Conservation (phyloP, 1,140 invertebrate species). For the Heliconius melpomene region DNA sequence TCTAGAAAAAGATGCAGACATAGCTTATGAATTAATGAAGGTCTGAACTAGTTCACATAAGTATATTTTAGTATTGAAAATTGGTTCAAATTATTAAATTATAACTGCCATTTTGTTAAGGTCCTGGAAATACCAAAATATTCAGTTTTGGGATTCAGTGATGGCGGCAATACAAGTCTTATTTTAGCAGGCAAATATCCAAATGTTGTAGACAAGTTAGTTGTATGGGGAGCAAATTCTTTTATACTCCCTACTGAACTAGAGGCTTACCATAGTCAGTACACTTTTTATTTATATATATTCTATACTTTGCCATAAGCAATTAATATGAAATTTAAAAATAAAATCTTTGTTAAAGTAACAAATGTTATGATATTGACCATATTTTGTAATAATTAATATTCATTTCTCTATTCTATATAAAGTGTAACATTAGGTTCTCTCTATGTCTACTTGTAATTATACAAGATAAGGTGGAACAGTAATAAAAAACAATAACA, state of each 20-base stretch:
- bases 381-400: too few species aligned
- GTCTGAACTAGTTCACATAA: constrained; percentile 60
- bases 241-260: constrained; percentile 87
- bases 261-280: constrained; percentile 83
- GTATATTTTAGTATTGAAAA: not conserved
- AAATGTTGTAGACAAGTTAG: constrained; percentile 85
- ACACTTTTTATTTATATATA: not conserved
- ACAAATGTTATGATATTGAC: too few species aligned
- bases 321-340: too few species aligned
- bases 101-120: constrained; percentile 55
- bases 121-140: constrained; percentile 85
- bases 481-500: too few species aligned
- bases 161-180: constrained; percentile 91
- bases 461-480: too few species aligned
- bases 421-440: too few species aligned
- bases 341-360: too few species aligned
- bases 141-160: constrained; percentile 93
- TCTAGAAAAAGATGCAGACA: constrained; percentile 88
- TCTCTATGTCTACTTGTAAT: not conserved
- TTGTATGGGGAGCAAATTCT: constrained; percentile 90
- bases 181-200: constrained; percentile 87
- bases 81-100: not conserved
- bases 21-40: constrained; percentile 87
- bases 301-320: too few species aligned
- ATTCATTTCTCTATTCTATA: too few species aligned